Conservation (phyloP, 2,888 invertebrate genomes). For the Tachina fera region DNA sequence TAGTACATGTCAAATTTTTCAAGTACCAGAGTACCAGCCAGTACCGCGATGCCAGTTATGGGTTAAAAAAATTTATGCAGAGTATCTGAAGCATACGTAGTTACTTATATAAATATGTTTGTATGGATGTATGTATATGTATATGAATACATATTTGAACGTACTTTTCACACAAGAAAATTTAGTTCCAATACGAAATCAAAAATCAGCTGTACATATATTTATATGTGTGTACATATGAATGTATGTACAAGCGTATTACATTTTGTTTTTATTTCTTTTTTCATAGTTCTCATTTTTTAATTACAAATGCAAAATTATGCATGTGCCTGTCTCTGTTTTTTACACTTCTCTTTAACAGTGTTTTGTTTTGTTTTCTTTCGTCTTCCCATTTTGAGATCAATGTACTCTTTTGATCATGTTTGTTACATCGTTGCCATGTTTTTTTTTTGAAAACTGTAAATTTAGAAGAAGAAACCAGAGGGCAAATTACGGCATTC, state of each 20-base stretch:
- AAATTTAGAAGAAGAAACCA: no score
- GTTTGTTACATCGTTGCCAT: no score
- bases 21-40: no score
- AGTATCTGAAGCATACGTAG: background rate
- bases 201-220: background rate
- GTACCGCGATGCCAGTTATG: no score
- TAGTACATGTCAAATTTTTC: no score
- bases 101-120: no score
- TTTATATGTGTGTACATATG: no score
- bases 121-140: background rate
- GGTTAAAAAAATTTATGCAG: no score
- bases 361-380: constrained; percentile 20
- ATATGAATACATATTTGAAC: background rate
- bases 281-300: background rate
- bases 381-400: constrained; percentile 43
- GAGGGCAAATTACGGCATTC: no score
- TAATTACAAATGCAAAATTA: background rate
- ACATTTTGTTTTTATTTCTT: background rate
- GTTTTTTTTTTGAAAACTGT: no score
- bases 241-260: background rate
- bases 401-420: constrained; percentile 61
- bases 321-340: background rate
- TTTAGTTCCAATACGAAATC: no score
- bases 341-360: constrained; percentile 9
- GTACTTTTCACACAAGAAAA: background rate